Conservation (phyloP, 1,140 invertebrate species). For the Heterodera schachtii region DNA sequence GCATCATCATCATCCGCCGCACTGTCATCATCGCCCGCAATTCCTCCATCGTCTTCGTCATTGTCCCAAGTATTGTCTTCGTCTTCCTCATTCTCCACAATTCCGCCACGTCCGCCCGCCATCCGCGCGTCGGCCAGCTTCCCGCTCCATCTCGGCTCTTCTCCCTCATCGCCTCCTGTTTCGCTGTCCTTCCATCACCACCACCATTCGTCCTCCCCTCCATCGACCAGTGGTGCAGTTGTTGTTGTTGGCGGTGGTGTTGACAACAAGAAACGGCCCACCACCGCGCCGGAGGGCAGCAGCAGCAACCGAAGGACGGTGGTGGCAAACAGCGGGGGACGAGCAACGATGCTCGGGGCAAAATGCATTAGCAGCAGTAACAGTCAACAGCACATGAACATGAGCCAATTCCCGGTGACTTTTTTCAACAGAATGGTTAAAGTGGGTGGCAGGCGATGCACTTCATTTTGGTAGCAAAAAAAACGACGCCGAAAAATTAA, state of each 20-base stretch:
- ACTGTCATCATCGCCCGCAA: neutral
- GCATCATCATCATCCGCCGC: no score
- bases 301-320: neutral
- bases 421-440: no score
- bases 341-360: no score
- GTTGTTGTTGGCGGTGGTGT: neutral
- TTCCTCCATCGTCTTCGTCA: neutral
- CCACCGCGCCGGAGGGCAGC: neutral
- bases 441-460: no score
- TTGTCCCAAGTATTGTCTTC: neutral
- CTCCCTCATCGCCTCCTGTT: no score
- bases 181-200: no score
- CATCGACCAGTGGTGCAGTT: no score
- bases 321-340: neutral
- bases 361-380: neutral
- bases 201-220: neutral
- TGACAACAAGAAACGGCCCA: neutral
- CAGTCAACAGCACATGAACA: neutral
- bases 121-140: neutral
- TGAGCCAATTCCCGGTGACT: neutral
- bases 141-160: neutral
- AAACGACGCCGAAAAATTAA: no score
- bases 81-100: neutral
- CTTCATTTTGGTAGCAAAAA: no score
- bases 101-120: neutral